These are phyloP conservation scores for Halisarca cf. caerulea DNA, from an alignment of 37 sponge, comb jelly and placozoan genomes.

Conservation along the genomic window DNA sequence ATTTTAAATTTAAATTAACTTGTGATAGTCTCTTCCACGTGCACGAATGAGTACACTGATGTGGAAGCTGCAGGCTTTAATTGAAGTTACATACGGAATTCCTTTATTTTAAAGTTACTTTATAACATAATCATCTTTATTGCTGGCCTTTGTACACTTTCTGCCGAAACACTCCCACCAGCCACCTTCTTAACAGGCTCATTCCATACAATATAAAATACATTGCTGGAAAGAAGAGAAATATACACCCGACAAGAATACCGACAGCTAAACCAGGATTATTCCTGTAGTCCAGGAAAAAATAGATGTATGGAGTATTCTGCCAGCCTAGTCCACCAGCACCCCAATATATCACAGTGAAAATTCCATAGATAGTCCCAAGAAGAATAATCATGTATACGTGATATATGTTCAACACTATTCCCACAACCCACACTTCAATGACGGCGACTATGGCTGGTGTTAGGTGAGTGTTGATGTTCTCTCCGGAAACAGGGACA, in stretches of 20 bases:
- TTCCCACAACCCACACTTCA: conserved; percentile 42
- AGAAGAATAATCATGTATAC: conserved; percentile 17
- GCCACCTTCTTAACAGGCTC: conserved; percentile 3
- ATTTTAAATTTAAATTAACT: too few relatives aligned
- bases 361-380: conserved; percentile 26
- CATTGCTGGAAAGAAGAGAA: conserved; percentile 22
- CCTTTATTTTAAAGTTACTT: too few relatives aligned
- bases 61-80: too few relatives aligned
- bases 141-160: neutral
- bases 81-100: too few relatives aligned
- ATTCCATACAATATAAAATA: conserved; percentile 37
- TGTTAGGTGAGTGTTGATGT: conserved; percentile 33
- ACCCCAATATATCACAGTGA: conserved; percentile 54
- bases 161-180: neutral
- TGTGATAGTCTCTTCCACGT: too few relatives aligned
- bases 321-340: conserved; percentile 32
- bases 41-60: too few relatives aligned
- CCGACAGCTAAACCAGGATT: conserved; percentile 47
- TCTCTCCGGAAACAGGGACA: neutral
- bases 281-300: conserved; percentile 45
- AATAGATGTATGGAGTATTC: conserved; percentile 52
- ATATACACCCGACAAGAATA: neutral
- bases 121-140: too few relatives aligned
- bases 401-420: conserved; percentile 43
- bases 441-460: conserved; percentile 36